These are phyloP conservation scores for Malacoraja senta DNA, from an alignment of 2,797 vertebrate species.

Conservation along the genomic window DNA sequence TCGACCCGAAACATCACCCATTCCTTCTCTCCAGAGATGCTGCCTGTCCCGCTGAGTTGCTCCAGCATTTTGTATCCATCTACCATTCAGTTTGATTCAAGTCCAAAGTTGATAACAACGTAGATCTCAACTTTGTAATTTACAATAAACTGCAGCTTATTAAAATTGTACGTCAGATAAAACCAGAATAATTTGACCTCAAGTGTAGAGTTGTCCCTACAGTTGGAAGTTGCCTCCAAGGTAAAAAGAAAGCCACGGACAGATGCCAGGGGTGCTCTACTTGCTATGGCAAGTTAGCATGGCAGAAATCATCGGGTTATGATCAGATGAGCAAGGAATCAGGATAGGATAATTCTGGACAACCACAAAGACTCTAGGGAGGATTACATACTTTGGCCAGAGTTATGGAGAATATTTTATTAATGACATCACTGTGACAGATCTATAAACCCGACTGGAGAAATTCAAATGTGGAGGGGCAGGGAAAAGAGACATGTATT, in stretches of 20 bases:
- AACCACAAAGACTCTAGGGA: neutral
- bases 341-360: neutral
- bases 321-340: neutral
- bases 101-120: no score
- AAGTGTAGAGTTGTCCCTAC: neutral
- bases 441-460: neutral
- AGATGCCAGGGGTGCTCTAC: neutral
- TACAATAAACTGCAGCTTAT: neutral
- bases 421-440: neutral
- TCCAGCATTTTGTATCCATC: no score
- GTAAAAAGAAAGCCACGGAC: no score
- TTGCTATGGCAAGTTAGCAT: neutral
- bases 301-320: neutral
- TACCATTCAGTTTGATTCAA: no score
- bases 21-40: no score
- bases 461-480: neutral
- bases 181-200: neutral
- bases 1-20: no score
- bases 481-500: neutral
- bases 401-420: neutral
- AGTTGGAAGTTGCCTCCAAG: neutral
- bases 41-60: no score
- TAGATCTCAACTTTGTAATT: no score
- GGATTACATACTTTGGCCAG: neutral
- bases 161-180: neutral